Evolutionary conservation across 2,113 vertebrate genomes (phyloP), one percentile per base, ranked within the genome.

Genomic region (Junco hyemalis): DNA sequence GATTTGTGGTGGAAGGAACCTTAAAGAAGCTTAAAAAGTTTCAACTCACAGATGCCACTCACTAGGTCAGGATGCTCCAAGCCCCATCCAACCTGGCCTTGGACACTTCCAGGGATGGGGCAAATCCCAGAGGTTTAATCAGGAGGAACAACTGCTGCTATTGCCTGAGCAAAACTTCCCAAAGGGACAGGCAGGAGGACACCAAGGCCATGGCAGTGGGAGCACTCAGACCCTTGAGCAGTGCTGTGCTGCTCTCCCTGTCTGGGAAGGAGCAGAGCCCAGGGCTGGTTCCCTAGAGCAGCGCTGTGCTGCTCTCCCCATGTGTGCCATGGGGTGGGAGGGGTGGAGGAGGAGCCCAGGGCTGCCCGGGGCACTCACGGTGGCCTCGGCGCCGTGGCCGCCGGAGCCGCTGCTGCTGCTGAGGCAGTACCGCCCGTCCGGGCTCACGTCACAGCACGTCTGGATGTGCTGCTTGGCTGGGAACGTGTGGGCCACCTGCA

Each of bases 391-490:
- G 85, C 99, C 99, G 94, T 99, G 98, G 5, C 99, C 99, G 12
- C 97, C 97, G 6, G 97, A 99, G 83, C 99, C 99, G 4, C 97
- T 99, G 98, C 99, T 99, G 97, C 98, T 98, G 97, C 99, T 99
- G 51, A 99, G 85, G 74, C 99, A 98, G 88, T 97, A 97, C 69
- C 97, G 95, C 33, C 98, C 98, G 17, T 99, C 99, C 36, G 83
- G 81, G 90, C 98, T 99, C 86, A 98, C 98, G 4, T 98, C 99
- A 53, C 99, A 99, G 98, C 99, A 98, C 3, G 98, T 99, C 98
- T 99, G 99, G 59, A 99, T 99, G 95, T 99, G 98, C 93, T 97
- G 98, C 97, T 99, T 99, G 68, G 98, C 90, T 10, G 99, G 99
- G 91, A 99, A 99, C 0, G 97, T 87, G 81, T 99, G 98, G n/a